Evolutionary conservation across 2,113 vertebrate species (phyloP), one percentile per base, ranked within the genome.

Genomic region (Rhynchopsitta pachyrhyncha): DNA sequence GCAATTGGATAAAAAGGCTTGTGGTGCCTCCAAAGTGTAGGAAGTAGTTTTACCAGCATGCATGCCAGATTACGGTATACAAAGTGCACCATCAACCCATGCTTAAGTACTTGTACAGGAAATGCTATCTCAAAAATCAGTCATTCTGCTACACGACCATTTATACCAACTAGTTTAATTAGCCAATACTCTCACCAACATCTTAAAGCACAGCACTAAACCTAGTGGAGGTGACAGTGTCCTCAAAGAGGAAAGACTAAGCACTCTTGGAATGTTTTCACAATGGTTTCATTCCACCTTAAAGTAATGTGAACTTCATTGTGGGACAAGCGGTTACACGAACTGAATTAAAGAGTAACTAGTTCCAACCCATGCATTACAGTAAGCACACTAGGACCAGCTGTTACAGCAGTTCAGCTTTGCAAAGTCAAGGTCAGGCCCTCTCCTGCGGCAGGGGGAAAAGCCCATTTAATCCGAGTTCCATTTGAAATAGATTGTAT

Each of bases 11-110:
- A 93, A 94, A 88, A 94, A 88, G 94, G 93, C 91, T 92, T 33
- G 63, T 88, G 93, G 97, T 96, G 97, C 96, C 97, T 95, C 96
- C 69, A 88, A 96, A 89, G 94, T 87, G 97, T 88, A 94, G 97
- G 97, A 96, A 89, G 95, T 96, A 91, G 95, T 92, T 96, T 94
- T 87, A 94, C 97, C 94, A 97, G 95, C 96, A 97, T 97, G 97
- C 97, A 97, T 82, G 97, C 96, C 96, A 91, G 97, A 88, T 92
- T 94, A 90, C 95, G 95, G 97, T 95, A 96, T 96, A 98, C 90
- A 94, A 96, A 90, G 94, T 96, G 92, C 97, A 97, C 96, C 94
- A 97, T 89, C 97, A 94, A 92, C 95, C 92, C 96, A 90, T 96
- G 97, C 97, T 85, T 94, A 92, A 91, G 87, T 90, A 97, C 91